phyloP scores from a whole-genome alignment of 2,113 vertebrate genomes.

The Chaetodon trifascialis region DNA sequence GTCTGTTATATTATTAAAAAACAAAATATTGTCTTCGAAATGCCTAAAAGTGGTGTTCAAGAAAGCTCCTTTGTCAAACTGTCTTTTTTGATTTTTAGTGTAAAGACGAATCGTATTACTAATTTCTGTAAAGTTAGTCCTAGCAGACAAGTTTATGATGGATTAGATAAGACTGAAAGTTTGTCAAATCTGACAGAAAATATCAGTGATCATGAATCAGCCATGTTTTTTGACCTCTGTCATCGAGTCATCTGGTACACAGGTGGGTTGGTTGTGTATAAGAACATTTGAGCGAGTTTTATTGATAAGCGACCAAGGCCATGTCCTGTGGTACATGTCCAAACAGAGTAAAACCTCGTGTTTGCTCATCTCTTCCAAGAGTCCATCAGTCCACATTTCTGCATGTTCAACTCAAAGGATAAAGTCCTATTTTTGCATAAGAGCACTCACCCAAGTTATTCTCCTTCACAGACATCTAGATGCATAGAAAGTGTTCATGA shows the following conservation, averaged over 20 bases:
- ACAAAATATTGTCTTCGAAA: neutral
- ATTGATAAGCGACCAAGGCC: constrained; percentile 73
- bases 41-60: neutral
- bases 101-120: neutral
- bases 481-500: neutral
- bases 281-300: constrained; percentile 31
- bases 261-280: neutral
- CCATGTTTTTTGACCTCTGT: constrained; percentile 13
- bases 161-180: neutral
- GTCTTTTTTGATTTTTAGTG: neutral
- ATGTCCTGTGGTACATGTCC: constrained; percentile 61
- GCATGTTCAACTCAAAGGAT: constrained; percentile 51
- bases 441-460: neutral
- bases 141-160: neutral
- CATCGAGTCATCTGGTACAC: neutral
- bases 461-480: neutral
- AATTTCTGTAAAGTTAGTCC: neutral
- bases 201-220: neutral
- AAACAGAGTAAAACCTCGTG: constrained; percentile 51
- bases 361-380: constrained; percentile 65
- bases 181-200: constrained; percentile 1
- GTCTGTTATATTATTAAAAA: neutral
- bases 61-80: neutral
- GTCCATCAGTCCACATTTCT: constrained; percentile 67
- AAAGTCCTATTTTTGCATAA: constrained; percentile 58